phyloP scores from a whole-genome alignment of 1,140 invertebrate species.

The Orussus abietinus region DNA sequence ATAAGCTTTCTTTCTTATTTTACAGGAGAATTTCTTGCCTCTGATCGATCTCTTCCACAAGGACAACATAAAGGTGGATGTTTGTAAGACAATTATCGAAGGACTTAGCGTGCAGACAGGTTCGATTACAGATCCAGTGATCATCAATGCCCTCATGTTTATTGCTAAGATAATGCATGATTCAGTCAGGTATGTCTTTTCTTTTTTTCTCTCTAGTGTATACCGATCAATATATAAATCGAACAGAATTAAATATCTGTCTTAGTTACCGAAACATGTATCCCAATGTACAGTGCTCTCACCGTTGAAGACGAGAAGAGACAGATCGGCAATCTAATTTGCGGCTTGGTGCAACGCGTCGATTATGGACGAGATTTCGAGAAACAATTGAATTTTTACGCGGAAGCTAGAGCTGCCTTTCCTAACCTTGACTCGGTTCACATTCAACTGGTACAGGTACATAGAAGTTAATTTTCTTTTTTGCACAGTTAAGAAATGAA shows the following conservation, averaged over 20 bases:
- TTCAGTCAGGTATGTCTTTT: slow-evolving; percentile 85
- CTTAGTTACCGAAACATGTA: too few relatives aligned
- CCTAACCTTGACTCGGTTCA: slow-evolving; percentile 86
- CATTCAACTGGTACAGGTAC: slow-evolving; percentile 78
- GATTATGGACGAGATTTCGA: slow-evolving; percentile 83
- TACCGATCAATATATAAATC: too few relatives aligned
- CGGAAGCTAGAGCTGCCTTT: slow-evolving; percentile 83
- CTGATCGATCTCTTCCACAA: slow-evolving; percentile 87
- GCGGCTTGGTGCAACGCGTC: slow-evolving; percentile 73
- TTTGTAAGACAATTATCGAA: slow-evolving; percentile 79
- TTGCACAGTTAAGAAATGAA: not conserved
- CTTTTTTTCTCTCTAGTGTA: too few relatives aligned
- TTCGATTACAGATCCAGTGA: slow-evolving; percentile 74
- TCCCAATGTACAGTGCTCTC: slow-evolving; percentile 72
- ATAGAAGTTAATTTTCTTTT: slow-evolving; percentile 8
- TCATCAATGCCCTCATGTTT: slow-evolving; percentile 83
- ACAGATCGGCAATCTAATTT: slow-evolving; percentile 79
- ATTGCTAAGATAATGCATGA: slow-evolving; percentile 86
- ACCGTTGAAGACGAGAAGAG: slow-evolving; percentile 90
- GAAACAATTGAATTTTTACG: slow-evolving; percentile 89
- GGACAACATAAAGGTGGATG: slow-evolving; percentile 74
- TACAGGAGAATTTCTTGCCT: slow-evolving; percentile 83
- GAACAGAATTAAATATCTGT: too few relatives aligned
- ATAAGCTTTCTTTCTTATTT: slow-evolving; percentile 25
- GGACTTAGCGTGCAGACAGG: slow-evolving; percentile 63